Base-by-base conservation (phyloP, 2,888 invertebrate genomes). In the Pollenia labialis region DNA sequence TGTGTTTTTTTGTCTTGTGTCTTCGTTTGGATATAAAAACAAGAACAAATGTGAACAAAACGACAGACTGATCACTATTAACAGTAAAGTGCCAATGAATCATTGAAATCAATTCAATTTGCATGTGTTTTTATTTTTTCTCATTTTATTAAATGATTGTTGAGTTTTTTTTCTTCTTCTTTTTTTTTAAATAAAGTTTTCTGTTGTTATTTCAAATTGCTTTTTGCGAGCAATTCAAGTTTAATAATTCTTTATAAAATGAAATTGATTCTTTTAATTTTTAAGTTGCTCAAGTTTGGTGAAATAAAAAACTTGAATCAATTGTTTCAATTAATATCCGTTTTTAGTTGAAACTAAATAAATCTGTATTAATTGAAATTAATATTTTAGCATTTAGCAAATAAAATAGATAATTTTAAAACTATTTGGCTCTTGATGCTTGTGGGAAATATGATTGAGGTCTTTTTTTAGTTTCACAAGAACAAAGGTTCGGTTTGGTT, bases 51-150 rank as follows among this genome's bases (percentile, higher is more conserved):
- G 60, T 50, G 76, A 69, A 75, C 23, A 60, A 60, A 69, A 76
- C 18, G 42, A 62, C 56, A 52, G 68, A 42, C 69, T 60, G 60
- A 60, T 72, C 58, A 84, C 76, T 77, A 84, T 87, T 87, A 84
- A 84, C 72, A 81, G 87, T 16, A 81, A 84, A 87, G 87, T 87
- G 84, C 87, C 87, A 87, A 87, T 84, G 87, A 87, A 87, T 84
- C 87, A 81, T 84, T 84, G 84, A 77, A 84, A 84, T 87, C 87
- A 87, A 87, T 87, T 87, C 69, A 84, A 87, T 84, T 87, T 87
- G 87, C 81, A 77, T 74, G 40, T 75, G 46, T 62, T 23, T 54
- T 1, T 52, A 12, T 64, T 68, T 82, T 69, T 69, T 54, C 42
- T 68, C 50, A 50, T 74, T 68, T 74, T 52, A 58, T 64, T 74